A percentile compares a stretch with the other conserved stretches of the same genome.
phyloP scores from a whole-genome alignment of 2,888 invertebrate genomes.

The Netelia fuscicornis region DNA sequence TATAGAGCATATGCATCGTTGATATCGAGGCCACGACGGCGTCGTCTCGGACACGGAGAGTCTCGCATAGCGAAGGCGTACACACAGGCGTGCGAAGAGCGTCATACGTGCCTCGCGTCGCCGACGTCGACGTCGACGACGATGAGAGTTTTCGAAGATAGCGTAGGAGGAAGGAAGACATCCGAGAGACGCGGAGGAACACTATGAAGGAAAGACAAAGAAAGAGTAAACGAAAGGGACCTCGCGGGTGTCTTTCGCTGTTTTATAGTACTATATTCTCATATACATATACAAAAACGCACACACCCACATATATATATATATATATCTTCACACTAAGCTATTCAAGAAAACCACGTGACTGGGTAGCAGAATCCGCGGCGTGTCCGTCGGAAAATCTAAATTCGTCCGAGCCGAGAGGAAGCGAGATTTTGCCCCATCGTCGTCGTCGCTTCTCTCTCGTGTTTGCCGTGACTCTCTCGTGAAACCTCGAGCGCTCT shows the following conservation, averaged over 20 bases:
- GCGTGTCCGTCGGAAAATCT: conserved; percentile 82
- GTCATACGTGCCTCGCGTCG: conserved; percentile 26
- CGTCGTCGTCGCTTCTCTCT: conserved; percentile 68
- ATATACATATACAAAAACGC: not conserved
- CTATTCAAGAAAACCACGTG: conserved; percentile 74
- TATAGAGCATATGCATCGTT: conserved; percentile 55
- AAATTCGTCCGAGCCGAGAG: conserved; percentile 83
- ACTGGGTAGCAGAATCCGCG: conserved; percentile 79
- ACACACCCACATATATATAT: too few relatives aligned
- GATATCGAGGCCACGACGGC: conserved; percentile 65
- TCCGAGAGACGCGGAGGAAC: conserved; percentile 22
- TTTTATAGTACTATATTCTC: conserved; percentile 11
- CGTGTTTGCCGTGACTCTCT: conserved; percentile 48
- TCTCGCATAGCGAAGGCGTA: conserved; percentile 34
- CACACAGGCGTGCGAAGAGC: conserved; percentile 39
- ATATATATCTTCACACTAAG: conserved; percentile 35
- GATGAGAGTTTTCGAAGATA: conserved; percentile 24
- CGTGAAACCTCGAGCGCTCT: conserved; percentile 68
- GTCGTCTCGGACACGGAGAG: conserved; percentile 39
- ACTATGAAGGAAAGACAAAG: conserved; percentile 1
- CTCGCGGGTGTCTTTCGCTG: conserved; percentile 20
- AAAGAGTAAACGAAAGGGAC: conserved; percentile 26
- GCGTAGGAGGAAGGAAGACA: conserved; percentile 27
- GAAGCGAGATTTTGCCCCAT: conserved; percentile 73
- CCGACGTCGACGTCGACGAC: conserved; percentile 32